Base-by-base conservation (phyloP, 2,888 invertebrate genomes). In the Heliconius aoede region DNA sequence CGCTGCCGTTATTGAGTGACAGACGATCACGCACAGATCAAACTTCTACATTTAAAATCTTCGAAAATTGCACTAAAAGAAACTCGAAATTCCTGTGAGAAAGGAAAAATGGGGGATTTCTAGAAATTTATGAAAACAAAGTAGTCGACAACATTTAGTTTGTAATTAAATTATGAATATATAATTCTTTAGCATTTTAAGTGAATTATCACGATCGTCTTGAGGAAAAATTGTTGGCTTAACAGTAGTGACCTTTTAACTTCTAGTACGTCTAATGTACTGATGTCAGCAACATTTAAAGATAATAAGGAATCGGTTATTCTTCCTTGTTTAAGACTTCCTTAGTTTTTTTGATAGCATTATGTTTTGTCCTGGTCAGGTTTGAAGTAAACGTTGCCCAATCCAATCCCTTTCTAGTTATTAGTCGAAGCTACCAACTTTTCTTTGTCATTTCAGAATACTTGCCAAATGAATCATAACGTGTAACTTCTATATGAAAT, bases 401-500 rank as follows among this genome's bases (percentile, higher is more conserved):
- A 15, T 40, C 1, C 18, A 13, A 24, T 40, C 36, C 24, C 24
- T 18, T 15, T 36, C 2, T 1, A 32, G 4, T 13, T 24, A 26
- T 64, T 36, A 40, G 13, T 32, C 24, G 36, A 32, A 30, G 11
- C 4, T 1, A 24, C 36, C 4, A 40, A 65, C n/a, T 40, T 65
- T 24, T 24, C 24, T 65, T 65, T 40, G 65, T 40, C 65, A 24
- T 24, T 15, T 8, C 36, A 24, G 24, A 40, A 40, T 65, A 24
- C 65, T 65, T 65, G 40, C 0, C 24, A 40, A 24, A 24, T 65
- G 65, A 65, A 36, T 36, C 24, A 65, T 65, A 36, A 26, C 36
- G 24, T 24, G 15, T 7, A 36, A 65, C 36, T 65, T 65, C 40
- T 65, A 65, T 65, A 18, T 40, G 36, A 65, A 40, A 65, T 65